phyloP scores from a whole-genome alignment of 64 coral and sea anemone genomes.

The Pachyseris speciosa region DNA sequence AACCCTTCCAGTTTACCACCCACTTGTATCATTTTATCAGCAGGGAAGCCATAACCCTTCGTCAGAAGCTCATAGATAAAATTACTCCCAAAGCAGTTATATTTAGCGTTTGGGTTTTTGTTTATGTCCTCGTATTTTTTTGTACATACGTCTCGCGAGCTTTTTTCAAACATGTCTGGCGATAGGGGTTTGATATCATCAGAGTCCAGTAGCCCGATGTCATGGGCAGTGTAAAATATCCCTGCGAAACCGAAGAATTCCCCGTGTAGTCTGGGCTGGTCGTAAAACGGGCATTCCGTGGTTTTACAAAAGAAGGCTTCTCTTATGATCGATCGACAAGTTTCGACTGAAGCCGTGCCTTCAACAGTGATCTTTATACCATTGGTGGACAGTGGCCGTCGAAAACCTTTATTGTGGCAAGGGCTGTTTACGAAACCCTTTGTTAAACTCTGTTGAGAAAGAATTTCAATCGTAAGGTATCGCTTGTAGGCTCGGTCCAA shows the following conservation, averaged over 20 bases:
- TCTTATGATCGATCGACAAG: slow-evolving; percentile 1
- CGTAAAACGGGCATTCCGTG: background rate
- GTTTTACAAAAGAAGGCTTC: slow-evolving; percentile 18
- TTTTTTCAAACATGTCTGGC: background rate
- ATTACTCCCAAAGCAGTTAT: slow-evolving; percentile 4
- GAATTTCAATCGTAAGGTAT: background rate
- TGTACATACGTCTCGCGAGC: slow-evolving; percentile 12
- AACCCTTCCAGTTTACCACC: slow-evolving; percentile 5
- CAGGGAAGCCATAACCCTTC: slow-evolving; percentile 25
- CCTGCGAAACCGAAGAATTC: slow-evolving; percentile 27
- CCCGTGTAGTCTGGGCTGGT: slow-evolving; percentile 26
- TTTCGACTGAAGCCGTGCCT: background rate
- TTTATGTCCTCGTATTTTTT: slow-evolving; percentile 2
- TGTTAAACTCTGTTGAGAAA: background rate
- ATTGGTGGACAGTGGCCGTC: background rate
- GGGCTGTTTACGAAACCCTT: background rate
- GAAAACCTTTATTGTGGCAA: slow-evolving; percentile 21
- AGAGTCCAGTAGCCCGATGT: background rate
- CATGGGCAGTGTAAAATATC: background rate
- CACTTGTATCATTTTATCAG: background rate
- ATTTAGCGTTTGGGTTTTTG: background rate
- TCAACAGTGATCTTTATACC: background rate
- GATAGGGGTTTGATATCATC: background rate
- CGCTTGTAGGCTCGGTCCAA: background rate
- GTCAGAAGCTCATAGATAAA: slow-evolving; percentile 60